A percentile compares a stretch with the other conserved stretches of the same genome.
phyloP scores from a whole-genome alignment of 2,797 vertebrate genomes.

The Perodicticus potto region DNA sequence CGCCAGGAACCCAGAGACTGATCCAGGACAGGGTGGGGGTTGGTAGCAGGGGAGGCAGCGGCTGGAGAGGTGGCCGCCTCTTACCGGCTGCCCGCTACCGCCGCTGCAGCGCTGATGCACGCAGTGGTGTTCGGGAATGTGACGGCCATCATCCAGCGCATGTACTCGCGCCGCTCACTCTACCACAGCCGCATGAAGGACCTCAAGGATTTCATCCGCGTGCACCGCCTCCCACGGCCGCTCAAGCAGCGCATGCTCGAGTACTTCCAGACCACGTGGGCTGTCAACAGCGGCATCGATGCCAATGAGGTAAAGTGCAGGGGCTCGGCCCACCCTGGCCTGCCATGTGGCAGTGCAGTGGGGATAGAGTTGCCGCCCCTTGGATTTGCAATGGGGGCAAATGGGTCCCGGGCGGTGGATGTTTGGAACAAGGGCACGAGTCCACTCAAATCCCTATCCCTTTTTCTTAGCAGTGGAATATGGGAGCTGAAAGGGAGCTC shows the following conservation, averaged over 20 bases:
- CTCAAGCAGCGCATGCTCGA: conserved; percentile 98
- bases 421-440: not conserved
- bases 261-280: conserved; percentile 98
- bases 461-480: not conserved
- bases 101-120: conserved; percentile 95
- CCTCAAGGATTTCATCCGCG: conserved; percentile 96
- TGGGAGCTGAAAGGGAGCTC: not conserved
- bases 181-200: conserved; percentile 98
- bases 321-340: fast-evolving
- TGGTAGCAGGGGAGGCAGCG: not conserved
- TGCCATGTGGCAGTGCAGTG: fast-evolving
- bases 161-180: conserved; percentile 97
- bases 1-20: not conserved
- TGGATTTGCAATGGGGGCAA: not conserved
- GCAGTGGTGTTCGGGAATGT: conserved; percentile 98
- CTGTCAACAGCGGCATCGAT: conserved; percentile 97
- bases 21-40: not conserved
- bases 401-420: not conserved
- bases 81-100: fast-evolving
- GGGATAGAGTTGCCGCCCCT: fast-evolving
- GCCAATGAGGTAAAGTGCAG: conserved; percentile 92
- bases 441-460: not conserved
- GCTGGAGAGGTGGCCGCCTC: fast-evolving
- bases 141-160: conserved; percentile 98
- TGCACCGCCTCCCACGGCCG: conserved; percentile 95